Evolutionary conservation across 2,888 invertebrate species (phyloP).

Genomic region (Idaea biselata): DNA sequence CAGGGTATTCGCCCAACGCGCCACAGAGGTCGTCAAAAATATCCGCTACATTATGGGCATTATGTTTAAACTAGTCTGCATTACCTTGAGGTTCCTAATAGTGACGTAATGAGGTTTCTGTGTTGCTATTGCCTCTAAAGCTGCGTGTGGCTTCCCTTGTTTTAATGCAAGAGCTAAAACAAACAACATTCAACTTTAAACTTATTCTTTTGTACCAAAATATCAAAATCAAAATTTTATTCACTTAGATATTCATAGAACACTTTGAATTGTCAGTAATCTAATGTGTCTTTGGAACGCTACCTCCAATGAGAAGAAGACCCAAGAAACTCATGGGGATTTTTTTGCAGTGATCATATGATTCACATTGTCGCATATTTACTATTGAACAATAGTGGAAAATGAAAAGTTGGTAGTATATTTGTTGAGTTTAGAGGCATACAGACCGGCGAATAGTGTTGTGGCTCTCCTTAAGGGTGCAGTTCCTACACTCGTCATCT

Average conservation of each 20-base stretch:
- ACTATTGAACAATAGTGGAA: too few relatives aligned
- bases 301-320: too few relatives aligned
- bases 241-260: too few relatives aligned
- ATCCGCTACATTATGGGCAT: too few relatives aligned
- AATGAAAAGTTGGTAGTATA: not conserved
- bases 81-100: slow-evolving; percentile 84
- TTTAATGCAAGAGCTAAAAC: slow-evolving; percentile 82
- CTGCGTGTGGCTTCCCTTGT: slow-evolving; percentile 83
- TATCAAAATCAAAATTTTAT: too few relatives aligned
- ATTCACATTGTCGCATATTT: too few relatives aligned
- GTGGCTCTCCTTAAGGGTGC: slow-evolving; percentile 82
- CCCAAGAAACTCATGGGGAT: too few relatives aligned
- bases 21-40: too few relatives aligned
- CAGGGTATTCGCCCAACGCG: too few relatives aligned
- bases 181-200: slow-evolving; percentile 3
- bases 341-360: too few relatives aligned
- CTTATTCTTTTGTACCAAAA: not conserved
- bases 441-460: slow-evolving; percentile 81
- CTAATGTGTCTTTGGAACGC: not conserved
- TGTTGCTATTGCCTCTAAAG: slow-evolving; percentile 83
- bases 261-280: too few relatives aligned
- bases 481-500: slow-evolving; percentile 78
- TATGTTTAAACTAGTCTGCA: not conserved
- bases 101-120: slow-evolving; percentile 83
- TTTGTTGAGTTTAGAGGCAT: not conserved